These are phyloP conservation scores for Enteromius treurensis DNA, from an alignment of 2,797 vertebrate genomes.

Conservation along the genomic window DNA sequence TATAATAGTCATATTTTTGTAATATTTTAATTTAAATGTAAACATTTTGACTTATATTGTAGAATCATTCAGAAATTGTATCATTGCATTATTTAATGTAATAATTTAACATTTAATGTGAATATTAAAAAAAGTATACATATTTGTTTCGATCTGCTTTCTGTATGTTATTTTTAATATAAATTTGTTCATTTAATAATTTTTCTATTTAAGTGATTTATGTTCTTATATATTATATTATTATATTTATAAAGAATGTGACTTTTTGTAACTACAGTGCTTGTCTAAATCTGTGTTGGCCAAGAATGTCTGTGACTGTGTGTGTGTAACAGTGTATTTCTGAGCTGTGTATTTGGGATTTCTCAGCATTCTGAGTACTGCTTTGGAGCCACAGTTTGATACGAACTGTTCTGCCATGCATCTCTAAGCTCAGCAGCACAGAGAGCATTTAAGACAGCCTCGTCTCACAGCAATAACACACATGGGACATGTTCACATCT, in stretches of 20 bases:
- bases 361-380: neutral
- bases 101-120: no score
- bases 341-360: constrained; percentile 25
- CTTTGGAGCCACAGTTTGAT: constrained; percentile 2
- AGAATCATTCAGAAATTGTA: neutral
- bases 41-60: neutral
- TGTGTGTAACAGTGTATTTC: neutral
- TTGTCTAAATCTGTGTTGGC: neutral
- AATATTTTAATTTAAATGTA: neutral
- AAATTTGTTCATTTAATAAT: no score
- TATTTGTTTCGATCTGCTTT: no score
- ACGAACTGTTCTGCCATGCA: neutral
- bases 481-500: constrained; percentile 65
- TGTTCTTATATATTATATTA: no score
- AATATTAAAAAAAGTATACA: no score
- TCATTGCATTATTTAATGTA: no score
- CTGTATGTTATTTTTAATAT: neutral
- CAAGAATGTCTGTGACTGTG: no score
- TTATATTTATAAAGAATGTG: neutral
- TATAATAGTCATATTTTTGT: neutral
- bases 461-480: constrained; percentile 59
- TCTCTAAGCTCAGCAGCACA: neutral
- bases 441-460: constrained; percentile 16
- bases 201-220: no score
- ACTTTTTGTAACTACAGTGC: neutral